phyloP scores from a whole-genome alignment of 2,797 vertebrate species.

The Sebastes paucispinis region DNA sequence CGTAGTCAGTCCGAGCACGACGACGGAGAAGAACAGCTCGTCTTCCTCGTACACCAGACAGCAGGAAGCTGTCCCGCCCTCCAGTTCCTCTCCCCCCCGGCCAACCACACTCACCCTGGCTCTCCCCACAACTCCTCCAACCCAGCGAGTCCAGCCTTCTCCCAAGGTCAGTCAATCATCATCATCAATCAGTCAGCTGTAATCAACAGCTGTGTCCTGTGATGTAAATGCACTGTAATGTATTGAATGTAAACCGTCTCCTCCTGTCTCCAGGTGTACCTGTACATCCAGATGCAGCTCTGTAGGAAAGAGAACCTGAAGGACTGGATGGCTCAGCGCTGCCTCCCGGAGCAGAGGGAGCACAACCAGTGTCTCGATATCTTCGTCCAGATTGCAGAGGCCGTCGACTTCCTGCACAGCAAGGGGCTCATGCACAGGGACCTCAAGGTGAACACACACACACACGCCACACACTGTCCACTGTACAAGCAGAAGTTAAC shows the following conservation, averaged over 20 bases:
- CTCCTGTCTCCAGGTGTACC: slow-evolving; percentile 82
- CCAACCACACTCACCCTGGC: slow-evolving; percentile 90
- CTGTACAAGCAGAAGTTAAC: not conserved
- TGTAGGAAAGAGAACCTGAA: slow-evolving; percentile 98
- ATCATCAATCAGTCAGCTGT: not conserved
- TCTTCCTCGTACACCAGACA: slow-evolving; percentile 58
- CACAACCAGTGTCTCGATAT: slow-evolving; percentile 91
- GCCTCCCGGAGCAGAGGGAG: slow-evolving; percentile 88
- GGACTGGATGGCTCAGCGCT: slow-evolving; percentile 96
- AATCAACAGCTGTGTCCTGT: not conserved
- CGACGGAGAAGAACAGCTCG: slow-evolving; percentile 50
- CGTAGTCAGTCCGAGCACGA: slow-evolving; percentile 27
- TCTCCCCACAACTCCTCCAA: slow-evolving; percentile 65
- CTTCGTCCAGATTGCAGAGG: slow-evolving; percentile 97
- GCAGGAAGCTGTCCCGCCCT: slow-evolving; percentile 24
- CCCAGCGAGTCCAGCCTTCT: slow-evolving; percentile 83
- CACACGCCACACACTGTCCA: not conserved
- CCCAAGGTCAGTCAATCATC: slow-evolving; percentile 81
- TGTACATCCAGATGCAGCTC: slow-evolving; percentile 99
- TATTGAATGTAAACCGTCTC: not conserved
- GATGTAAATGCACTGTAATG: not conserved
- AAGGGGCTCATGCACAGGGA: slow-evolving; percentile 99
- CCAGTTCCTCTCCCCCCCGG: slow-evolving; percentile 80
- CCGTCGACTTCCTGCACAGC: slow-evolving; percentile 94
- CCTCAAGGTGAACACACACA: slow-evolving; percentile 88